Percentiles rank a stretch among this genome's conserved stretches.
Evolutionary conservation across 2,113 vertebrate genomes (phyloP).

Genomic region (Caloenas nicobarica): DNA sequence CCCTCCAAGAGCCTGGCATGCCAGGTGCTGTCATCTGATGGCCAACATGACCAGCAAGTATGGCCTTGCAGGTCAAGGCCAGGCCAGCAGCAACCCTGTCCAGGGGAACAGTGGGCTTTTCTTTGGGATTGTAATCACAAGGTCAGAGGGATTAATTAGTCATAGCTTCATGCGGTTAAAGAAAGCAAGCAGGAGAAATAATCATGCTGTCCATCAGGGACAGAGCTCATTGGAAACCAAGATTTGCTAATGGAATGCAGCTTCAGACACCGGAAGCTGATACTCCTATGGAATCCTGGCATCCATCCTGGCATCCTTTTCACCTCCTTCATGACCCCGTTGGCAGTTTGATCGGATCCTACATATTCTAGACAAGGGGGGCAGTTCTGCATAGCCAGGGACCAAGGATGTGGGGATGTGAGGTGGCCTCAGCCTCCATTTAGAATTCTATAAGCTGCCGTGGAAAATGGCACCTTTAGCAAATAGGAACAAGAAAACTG

Average conservation of each 20-base stretch:
- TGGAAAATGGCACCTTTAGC: neutral
- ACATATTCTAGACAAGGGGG: neutral
- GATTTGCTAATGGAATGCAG: neutral
- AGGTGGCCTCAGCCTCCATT: neutral
- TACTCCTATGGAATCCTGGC: neutral
- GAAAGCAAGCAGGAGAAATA: neutral
- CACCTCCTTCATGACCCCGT: neutral
- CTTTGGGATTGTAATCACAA: neutral
- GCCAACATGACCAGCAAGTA: neutral
- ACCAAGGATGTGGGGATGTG: neutral
- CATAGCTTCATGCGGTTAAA: neutral
- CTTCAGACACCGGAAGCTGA: neutral
- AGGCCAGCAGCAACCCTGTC: neutral
- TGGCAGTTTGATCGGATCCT: neutral
- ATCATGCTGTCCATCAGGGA: neutral
- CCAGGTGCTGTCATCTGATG: neutral
- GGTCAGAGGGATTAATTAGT: neutral
- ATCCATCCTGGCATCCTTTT: neutral
- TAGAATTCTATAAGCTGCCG: neutral
- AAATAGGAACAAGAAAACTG: neutral
- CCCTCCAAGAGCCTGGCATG: neutral
- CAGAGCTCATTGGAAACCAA: accelerated
- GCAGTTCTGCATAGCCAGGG: neutral
- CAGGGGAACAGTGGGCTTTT: neutral
- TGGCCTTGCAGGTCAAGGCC: neutral